phyloP scores from a whole-genome alignment of 2,888 invertebrate genomes.

The Lithodes maja region DNA sequence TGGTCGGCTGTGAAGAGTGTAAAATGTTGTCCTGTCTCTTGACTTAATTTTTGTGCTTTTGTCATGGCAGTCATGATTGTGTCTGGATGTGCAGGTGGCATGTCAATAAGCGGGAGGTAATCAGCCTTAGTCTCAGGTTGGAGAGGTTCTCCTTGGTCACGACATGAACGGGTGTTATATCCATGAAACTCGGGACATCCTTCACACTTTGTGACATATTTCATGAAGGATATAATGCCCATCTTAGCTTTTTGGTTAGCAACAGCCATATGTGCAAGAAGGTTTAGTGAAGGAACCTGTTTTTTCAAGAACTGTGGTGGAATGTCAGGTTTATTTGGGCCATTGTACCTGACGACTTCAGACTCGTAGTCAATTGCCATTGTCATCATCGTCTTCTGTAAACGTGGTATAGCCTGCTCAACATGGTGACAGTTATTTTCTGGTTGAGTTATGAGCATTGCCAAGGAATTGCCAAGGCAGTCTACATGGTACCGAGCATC shows the following conservation, averaged over 20 bases:
- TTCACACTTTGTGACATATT: slow-evolving; percentile 31
- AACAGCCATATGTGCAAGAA: not conserved
- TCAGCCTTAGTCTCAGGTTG: no score
- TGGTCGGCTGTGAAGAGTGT: no score
- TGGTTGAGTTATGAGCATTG: not conserved
- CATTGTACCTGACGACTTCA: no score
- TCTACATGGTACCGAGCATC: slow-evolving; percentile 29
- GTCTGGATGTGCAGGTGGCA: not conserved
- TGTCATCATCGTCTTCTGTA: no score
- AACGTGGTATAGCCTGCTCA: no score
- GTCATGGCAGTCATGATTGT: not conserved
- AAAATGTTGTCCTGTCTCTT: not conserved
- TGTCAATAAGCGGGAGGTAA: not conserved
- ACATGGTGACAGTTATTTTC: no score
- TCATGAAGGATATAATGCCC: slow-evolving; percentile 25
- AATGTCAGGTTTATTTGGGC: not conserved
- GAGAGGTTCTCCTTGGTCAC: slow-evolving; percentile 4
- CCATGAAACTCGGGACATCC: slow-evolving; percentile 38
- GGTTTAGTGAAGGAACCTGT: no score
- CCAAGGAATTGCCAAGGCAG: slow-evolving; percentile 13
- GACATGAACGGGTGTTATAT: slow-evolving; percentile 31
- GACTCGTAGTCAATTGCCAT: no score
- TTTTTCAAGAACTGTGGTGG: slow-evolving; percentile 9
- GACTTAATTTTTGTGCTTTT: not conserved
- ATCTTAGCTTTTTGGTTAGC: slow-evolving; percentile 6